These are phyloP conservation scores for Cantharis rustica DNA, from an alignment of 2,888 invertebrate species.

Conservation along the genomic window DNA sequence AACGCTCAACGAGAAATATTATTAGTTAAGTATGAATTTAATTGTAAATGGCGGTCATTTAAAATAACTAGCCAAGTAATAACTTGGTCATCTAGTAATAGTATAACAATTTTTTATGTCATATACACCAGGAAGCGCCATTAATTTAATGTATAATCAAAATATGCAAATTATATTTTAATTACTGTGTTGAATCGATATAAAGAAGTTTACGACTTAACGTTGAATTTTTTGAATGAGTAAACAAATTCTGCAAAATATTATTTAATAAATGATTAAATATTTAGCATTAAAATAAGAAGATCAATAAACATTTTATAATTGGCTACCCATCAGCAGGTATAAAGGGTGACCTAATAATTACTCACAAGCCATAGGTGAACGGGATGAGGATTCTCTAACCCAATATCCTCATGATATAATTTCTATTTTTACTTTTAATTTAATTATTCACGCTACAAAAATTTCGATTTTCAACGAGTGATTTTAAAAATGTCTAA, in stretches of 20 bases:
- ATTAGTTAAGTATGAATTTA: neutral
- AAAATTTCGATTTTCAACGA: neutral
- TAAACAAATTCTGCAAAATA: slow-evolving; percentile 22
- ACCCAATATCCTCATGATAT: slow-evolving; percentile 25
- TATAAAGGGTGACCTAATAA: slow-evolving; percentile 36
- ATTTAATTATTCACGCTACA: neutral
- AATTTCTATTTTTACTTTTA: slow-evolving; percentile 18
- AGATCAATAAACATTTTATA: slow-evolving; percentile 16
- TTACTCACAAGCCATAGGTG: slow-evolving; percentile 34
- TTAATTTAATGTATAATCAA: neutral
- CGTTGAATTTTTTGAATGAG: slow-evolving; percentile 7
- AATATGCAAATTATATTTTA: neutral
- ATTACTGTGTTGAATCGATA: neutral
- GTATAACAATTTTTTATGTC: neutral
- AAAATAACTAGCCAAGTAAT: neutral
- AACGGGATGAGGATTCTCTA: neutral
- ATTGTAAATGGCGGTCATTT: neutral
- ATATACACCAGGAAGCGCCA: neutral
- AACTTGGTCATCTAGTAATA: neutral
- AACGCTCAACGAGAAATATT: neutral
- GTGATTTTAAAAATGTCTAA: slow-evolving; percentile 9
- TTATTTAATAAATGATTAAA: slow-evolving; percentile 6
- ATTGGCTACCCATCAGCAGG: slow-evolving; percentile 27
- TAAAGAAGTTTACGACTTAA: neutral
- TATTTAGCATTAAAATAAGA: slow-evolving; percentile 12